These are phyloP conservation scores for Tipula helvola DNA, from an alignment of 2,888 invertebrate genomes.

Conservation along the genomic window DNA sequence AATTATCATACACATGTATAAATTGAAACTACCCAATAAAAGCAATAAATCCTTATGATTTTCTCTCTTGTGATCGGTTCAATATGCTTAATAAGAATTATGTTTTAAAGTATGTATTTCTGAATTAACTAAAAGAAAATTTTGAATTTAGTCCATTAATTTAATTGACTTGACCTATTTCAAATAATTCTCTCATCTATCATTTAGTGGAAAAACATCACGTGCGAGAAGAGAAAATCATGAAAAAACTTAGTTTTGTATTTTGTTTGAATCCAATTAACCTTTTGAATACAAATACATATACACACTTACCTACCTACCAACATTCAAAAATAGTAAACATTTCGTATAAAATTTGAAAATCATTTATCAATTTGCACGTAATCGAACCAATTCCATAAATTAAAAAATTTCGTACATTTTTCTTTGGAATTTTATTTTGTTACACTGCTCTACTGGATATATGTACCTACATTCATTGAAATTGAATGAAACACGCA, in stretches of 20 bases:
- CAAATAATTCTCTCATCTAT: no score
- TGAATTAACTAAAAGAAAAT: no score
- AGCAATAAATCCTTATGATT: no score
- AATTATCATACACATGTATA: no score
- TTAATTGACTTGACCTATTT: no score
- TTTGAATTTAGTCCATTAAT: no score
- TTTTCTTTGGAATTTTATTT: background rate
- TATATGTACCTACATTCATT: background rate
- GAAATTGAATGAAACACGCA: background rate
- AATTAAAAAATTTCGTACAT: background rate
- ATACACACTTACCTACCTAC: background rate
- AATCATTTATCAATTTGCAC: background rate
- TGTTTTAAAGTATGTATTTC: no score
- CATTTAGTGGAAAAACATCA: background rate
- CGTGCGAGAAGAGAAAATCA: background rate
- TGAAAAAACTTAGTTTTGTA: background rate
- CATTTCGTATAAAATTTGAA: background rate
- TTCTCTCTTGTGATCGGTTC: no score
- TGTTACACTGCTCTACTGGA: background rate
- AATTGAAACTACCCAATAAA: no score
- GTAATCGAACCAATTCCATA: constrained; percentile 4
- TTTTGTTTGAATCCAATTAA: background rate
- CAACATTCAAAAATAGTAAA: background rate
- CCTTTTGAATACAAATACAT: background rate
- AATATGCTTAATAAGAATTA: no score